Evolutionary conservation across 2,888 invertebrate species (phyloP), one percentile per base, ranked within the genome.

Genomic region (Hedya salicella): DNA sequence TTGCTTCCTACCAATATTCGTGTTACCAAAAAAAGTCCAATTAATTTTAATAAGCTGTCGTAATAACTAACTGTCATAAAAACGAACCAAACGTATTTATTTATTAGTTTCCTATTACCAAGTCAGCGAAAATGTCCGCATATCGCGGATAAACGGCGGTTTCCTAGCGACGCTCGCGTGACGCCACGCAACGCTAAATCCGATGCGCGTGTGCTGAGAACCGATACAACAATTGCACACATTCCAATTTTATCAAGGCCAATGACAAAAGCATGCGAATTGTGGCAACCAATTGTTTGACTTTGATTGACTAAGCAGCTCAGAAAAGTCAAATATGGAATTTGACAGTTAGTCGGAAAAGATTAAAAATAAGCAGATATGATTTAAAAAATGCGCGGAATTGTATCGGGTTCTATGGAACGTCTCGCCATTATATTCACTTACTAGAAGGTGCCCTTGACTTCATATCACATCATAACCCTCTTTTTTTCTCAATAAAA

Each of bases 211-310:
- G 25, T 30, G 52, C 36, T 53, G 30, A 40, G 48, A 49, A 63
- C 40, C 25, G 16, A 42, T 50, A 56, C 8, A 46, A 62, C 30
- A 50, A 52, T 36, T 57, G 16, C 57, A 50, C 39, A 39, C 49
- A 49, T 57, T 50, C 50, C 44, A 36, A 57, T 49, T 32, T 48
- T 44, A 32, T 59, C 64, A 64, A 59, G 50, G 64, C 59, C 64
- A 64, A 44, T 64, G 57, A 64, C 57, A 64, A 59, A 44, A 36
- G 9, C 36, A 36, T 16, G 53, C 3, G 44, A 25, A 57, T 46
- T 36, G 32, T 13, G 3, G 32, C 19, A 46, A 57, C 46, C 57
- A 44, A 42, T 46, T 36, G 11, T 8, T 36, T 36, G 2, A 8
- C 3, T 4, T 25, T 25, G 25, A 4, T 25, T 25, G 25, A 25